Conservation (phyloP, 2,113 vertebrate species). For the Catagonus wagneri region DNA sequence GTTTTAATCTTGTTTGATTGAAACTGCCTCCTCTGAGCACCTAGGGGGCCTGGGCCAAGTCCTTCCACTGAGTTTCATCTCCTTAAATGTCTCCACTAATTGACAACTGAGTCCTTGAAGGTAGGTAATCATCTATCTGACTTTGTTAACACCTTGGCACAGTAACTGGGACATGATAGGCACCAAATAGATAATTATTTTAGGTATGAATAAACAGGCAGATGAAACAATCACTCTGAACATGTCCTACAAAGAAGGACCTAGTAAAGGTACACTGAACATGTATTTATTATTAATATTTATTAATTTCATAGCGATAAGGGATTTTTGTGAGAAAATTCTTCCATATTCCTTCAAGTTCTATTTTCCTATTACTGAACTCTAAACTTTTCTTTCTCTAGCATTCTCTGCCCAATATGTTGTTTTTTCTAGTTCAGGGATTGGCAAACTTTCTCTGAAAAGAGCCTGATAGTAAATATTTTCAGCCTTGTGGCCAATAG, state of each 20-base stretch:
- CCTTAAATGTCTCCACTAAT: background rate
- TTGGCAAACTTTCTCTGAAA: slow-evolving; percentile 15
- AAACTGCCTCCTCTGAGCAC: background rate
- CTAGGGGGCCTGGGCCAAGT: too few species aligned
- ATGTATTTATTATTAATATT: background rate
- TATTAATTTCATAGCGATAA: background rate
- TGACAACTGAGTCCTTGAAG: background rate
- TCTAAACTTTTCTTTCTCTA: background rate
- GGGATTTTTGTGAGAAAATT: slow-evolving; percentile 18
- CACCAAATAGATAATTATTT: background rate
- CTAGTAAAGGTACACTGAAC: background rate
- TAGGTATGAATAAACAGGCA: background rate
- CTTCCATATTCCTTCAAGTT: background rate
- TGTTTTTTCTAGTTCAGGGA: background rate
- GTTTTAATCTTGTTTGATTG: background rate
- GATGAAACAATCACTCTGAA: background rate
- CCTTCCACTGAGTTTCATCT: background rate
- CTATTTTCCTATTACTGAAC: background rate
- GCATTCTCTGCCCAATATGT: background rate
- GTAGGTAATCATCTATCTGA: background rate
- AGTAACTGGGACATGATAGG: background rate
- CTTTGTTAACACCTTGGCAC: background rate
- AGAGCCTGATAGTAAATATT: background rate
- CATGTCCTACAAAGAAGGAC: background rate
- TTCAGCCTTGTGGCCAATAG: background rate